Conservation (phyloP, 92 coral and sea anemone species). For the Epizoanthus fatuus region DNA sequence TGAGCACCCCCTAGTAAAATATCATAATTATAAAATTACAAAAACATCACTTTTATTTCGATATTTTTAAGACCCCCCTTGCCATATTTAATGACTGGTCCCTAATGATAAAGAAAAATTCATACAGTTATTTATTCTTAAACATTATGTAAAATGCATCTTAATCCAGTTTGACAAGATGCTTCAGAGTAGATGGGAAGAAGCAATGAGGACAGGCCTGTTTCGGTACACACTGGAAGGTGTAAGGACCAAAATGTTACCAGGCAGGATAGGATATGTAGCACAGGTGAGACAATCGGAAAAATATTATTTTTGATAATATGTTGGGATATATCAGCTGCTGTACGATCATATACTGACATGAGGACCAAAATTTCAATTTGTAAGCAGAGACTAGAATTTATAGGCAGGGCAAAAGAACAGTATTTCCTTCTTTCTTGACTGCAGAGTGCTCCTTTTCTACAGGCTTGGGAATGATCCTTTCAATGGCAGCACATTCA, state of each 20-base stretch:
- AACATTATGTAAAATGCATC: background rate
- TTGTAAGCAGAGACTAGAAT: no score
- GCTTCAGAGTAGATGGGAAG: slow-evolving; percentile 53
- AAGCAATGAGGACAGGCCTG: slow-evolving; percentile 56
- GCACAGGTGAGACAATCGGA: slow-evolving; percentile 56
- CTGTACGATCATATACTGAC: no score
- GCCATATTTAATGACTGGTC: background rate
- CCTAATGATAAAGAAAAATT: background rate
- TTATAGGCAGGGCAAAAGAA: no score
- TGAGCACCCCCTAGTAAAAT: no score
- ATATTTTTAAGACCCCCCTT: background rate
- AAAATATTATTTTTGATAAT: background rate
- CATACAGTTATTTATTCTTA: background rate
- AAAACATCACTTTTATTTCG: no score
- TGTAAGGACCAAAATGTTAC: slow-evolving; percentile 61
- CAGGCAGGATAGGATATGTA: slow-evolving; percentile 60
- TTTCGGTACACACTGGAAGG: slow-evolving; percentile 67
- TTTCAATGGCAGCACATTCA: no score
- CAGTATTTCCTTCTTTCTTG: no score
- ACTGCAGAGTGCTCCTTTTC: no score
- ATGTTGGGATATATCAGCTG: no score
- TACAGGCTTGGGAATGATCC: no score
- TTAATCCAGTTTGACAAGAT: slow-evolving; percentile 54
- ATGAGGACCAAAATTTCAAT: no score
- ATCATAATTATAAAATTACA: no score